Evolutionary conservation across 2,888 invertebrate genomes (phyloP).

Genomic region (Euzophera pinguis): DNA sequence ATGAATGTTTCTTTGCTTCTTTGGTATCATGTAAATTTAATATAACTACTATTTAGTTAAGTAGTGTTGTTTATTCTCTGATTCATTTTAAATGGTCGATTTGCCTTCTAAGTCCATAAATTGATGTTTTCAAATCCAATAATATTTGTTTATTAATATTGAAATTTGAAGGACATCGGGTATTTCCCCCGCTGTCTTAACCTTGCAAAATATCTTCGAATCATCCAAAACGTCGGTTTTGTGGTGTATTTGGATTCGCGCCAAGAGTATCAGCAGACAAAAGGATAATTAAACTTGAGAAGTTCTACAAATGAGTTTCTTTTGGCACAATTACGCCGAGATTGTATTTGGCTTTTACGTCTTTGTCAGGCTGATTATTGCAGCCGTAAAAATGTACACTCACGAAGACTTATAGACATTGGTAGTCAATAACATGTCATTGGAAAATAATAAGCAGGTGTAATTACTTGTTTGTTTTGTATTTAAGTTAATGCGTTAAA

Average conservation of each 20-base stretch:
- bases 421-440: too few relatives aligned
- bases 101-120: too few relatives aligned
- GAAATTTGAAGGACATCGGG: not conserved
- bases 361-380: slow-evolving; percentile 1
- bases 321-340: not conserved
- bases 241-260: slow-evolving; percentile 18
- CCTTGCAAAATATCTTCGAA: not conserved
- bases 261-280: slow-evolving; percentile 4
- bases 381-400: not conserved
- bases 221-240: not conserved
- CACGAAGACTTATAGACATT: too few relatives aligned
- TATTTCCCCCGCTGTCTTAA: not conserved
- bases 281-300: slow-evolving; percentile 10
- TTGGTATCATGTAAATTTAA: too few relatives aligned
- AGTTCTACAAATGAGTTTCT: slow-evolving; percentile 5
- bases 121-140: too few relatives aligned
- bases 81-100: too few relatives aligned
- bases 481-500: too few relatives aligned
- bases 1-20: too few relatives aligned
- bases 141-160: not conserved
- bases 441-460: too few relatives aligned
- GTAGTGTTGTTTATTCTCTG: too few relatives aligned
- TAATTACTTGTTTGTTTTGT: too few relatives aligned
- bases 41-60: too few relatives aligned
- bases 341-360: slow-evolving; percentile 3